Percentiles rank a stretch among this genome's conserved stretches.
Evolutionary conservation across 1,140 invertebrate species (phyloP).

Genomic region (Caerostris darwini): DNA sequence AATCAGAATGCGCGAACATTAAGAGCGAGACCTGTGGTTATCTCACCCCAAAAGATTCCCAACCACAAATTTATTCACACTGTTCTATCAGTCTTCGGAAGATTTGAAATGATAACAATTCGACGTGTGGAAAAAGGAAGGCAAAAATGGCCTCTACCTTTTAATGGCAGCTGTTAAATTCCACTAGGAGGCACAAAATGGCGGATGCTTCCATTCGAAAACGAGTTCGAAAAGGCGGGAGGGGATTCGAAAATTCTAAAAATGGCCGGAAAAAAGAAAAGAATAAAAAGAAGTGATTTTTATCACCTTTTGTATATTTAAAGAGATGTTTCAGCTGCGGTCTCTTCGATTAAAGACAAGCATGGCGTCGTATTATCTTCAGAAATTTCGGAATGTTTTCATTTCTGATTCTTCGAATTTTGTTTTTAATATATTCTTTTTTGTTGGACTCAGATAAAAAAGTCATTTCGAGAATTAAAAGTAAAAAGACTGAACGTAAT

Average conservation of each 20-base stretch:
- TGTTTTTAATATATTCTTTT: not conserved
- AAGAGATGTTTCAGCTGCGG: not conserved
- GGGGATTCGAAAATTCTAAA: not conserved
- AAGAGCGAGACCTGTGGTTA: not conserved
- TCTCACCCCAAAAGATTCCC: not conserved
- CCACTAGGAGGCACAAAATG: not conserved
- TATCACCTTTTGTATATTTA: constrained; percentile 60
- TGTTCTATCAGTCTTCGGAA: not conserved
- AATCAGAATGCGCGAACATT: not conserved
- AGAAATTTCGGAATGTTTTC: not conserved
- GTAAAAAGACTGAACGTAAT: constrained; percentile 5
- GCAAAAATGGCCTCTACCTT: not conserved
- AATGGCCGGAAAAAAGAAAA: not conserved
- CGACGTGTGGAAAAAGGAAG: not conserved
- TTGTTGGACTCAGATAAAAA: constrained; percentile 14
- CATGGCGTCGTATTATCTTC: not conserved
- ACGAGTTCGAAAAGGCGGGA: not conserved
- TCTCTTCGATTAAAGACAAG: not conserved
- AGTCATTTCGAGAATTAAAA: constrained; percentile 44
- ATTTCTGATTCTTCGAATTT: constrained; percentile 4
- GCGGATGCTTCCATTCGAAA: not conserved
- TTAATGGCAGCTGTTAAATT: constrained; percentile 47
- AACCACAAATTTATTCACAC: not conserved
- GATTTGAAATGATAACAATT: constrained; percentile 35
- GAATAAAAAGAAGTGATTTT: not conserved